phyloP scores from a whole-genome alignment of 2,797 vertebrate species.

The Protosalanx chinensis region DNA sequence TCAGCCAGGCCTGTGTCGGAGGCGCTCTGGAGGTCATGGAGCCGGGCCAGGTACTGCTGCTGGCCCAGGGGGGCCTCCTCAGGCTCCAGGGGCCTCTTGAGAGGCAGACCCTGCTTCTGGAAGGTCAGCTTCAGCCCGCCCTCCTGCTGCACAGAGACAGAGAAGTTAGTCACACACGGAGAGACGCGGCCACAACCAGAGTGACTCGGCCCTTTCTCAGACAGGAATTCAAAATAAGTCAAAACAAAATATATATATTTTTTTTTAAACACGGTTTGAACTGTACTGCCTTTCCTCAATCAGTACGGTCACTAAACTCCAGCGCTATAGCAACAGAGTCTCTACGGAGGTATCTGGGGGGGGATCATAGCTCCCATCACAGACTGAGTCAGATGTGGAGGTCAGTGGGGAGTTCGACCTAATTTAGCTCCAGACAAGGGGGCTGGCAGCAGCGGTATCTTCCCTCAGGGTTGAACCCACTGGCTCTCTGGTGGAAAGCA shows the following conservation, averaged over 20 bases:
- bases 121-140: slow-evolving; percentile 97
- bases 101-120: slow-evolving; percentile 93
- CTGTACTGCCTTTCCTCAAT: not conserved
- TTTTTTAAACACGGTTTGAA: not conserved
- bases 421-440: not conserved
- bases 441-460: slow-evolving; percentile 35
- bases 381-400: slow-evolving; percentile 23
- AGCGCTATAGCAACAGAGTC: not conserved
- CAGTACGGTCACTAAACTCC: not conserved
- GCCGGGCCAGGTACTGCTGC: slow-evolving; percentile 92
- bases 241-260: not conserved
- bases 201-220: not conserved
- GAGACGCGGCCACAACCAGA: slow-evolving; percentile 24
- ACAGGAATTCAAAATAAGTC: not conserved
- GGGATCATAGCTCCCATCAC: slow-evolving; percentile 37
- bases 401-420: slow-evolving; percentile 54
- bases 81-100: slow-evolving; percentile 87
- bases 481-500: not conserved
- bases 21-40: slow-evolving; percentile 90
- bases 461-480: not conserved
- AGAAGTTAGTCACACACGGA: slow-evolving; percentile 33
- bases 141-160: slow-evolving; percentile 79
- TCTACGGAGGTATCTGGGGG: slow-evolving; percentile 18
- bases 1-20: slow-evolving; percentile 88
- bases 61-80: slow-evolving; percentile 87